A percentile compares a stretch with the other conserved stretches of the same genome.
phyloP scores from a whole-genome alignment of 2,888 invertebrate genomes.

The Seira ritae region DNA sequence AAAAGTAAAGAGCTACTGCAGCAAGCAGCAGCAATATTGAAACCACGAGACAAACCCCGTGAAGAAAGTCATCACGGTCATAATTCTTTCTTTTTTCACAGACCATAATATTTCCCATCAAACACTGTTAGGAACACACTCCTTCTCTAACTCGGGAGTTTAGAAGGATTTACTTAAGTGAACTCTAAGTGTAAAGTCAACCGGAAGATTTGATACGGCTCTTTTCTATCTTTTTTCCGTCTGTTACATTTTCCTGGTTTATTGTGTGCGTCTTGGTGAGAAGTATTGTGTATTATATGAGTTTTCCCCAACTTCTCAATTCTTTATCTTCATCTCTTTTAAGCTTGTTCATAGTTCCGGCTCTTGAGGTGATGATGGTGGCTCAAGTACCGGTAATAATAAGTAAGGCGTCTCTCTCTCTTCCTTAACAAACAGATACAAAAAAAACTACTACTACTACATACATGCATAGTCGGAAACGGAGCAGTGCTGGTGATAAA shows the following conservation, averaged over 20 bases:
- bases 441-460: constrained; percentile 29
- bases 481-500: background rate
- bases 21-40: too few species aligned
- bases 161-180: constrained; percentile 64
- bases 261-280: constrained; percentile 35
- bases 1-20: too few species aligned
- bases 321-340: constrained; percentile 30
- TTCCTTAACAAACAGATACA: constrained; percentile 36
- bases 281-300: constrained; percentile 3
- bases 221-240: constrained; percentile 51
- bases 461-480: background rate
- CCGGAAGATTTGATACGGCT: constrained; percentile 65
- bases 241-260: constrained; percentile 52
- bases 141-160: constrained; percentile 34
- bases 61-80: constrained; percentile 4
- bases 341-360: constrained; percentile 57
- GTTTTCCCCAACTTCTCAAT: constrained; percentile 17
- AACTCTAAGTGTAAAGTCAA: constrained; percentile 65
- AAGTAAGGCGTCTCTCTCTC: constrained; percentile 44
- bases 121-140: constrained; percentile 50
- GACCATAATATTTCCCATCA: constrained; percentile 51
- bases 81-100: constrained; percentile 35
- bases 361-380: constrained; percentile 20
- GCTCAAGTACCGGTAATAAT: constrained; percentile 47
- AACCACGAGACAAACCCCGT: too few species aligned